Evolutionary conservation across 2,113 vertebrate species (phyloP), one percentile per base, ranked within the genome.

Genomic region (Cheirogaleus medius): DNA sequence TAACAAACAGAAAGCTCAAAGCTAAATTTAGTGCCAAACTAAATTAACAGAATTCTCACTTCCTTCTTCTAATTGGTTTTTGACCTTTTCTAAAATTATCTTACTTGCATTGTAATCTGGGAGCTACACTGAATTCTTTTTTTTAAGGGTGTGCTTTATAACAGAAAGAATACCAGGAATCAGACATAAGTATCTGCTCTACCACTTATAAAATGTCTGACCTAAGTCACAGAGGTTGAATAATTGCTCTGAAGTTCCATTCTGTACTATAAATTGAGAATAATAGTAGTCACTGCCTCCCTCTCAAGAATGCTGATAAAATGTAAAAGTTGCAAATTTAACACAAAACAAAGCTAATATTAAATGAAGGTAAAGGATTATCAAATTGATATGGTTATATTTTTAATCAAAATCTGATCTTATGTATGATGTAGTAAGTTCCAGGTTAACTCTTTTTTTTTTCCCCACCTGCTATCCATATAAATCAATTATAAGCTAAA

Each of bases 21-120:
- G 73, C 56, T 92, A 91, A 92, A 94, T 74, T 88, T 87, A 93
- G 77, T 83, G 82, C 87, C 96, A 97, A 95, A 91, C 83, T 84
- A 97, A 97, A 97, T 93, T 93, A 98, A 97, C 81, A 88, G 34
- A 32, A 87, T 89, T 95, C 52, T 91, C 86, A 88, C 64, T 97
- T 63, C 64, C 34, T 90, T 88, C 69, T 84, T 92, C 80, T 81
- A 90, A 97, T 58, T 93, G 93, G 52, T 87, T 96, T 91, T 77
- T 84, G 87, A 97, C 84, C 83, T 90, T 96, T 95, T 87, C 78
- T 86, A 95, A 94, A 95, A 97, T 96, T 95, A 89, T 81, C 91
- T 95, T 83, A 85, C 78, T 91, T 97, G 47, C 64, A 91, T 37
- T 76, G 1, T 60, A 95, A 68, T 74, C 68, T 69, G 56, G 68